Percentiles rank a stretch among this genome's conserved stretches.
These are phyloP conservation scores for Sarcophaga peregrina DNA, from an alignment of 1,140 invertebrate species.

Conservation along the genomic window DNA sequence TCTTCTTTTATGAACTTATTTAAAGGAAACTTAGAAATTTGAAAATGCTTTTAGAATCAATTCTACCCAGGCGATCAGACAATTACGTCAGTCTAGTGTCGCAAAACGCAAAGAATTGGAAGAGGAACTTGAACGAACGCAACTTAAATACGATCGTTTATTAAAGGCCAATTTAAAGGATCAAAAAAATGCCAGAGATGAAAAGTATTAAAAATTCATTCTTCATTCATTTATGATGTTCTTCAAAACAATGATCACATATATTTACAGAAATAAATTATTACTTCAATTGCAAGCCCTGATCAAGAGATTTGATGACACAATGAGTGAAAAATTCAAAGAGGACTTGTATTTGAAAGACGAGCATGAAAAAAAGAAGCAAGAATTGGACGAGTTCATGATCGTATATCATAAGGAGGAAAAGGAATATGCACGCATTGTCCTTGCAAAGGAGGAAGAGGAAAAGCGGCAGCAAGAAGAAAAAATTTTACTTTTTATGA, in stretches of 20 bases:
- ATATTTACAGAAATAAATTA: slow-evolving; percentile 45
- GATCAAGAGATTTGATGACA: slow-evolving; percentile 47
- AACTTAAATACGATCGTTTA: slow-evolving; percentile 44
- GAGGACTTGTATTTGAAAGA: slow-evolving; percentile 45
- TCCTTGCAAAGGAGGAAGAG: slow-evolving; percentile 42
- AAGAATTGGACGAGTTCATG: slow-evolving; percentile 46
- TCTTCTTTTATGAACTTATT: background rate
- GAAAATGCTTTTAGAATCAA: slow-evolving; percentile 42
- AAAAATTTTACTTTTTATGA: slow-evolving; percentile 48
- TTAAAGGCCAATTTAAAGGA: slow-evolving; percentile 46
- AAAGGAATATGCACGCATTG: slow-evolving; percentile 42
- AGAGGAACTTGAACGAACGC: slow-evolving; percentile 41
- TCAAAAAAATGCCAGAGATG: slow-evolving; percentile 47
- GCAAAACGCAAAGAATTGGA: slow-evolving; percentile 43
- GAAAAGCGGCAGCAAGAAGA: slow-evolving; percentile 42
- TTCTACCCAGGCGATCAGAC: slow-evolving; percentile 41
- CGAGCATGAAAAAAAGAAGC: slow-evolving; percentile 38
- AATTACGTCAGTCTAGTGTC: slow-evolving; percentile 43
- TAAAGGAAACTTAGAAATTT: slow-evolving; percentile 19
- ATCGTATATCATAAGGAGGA: slow-evolving; percentile 43
- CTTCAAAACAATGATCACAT: background rate
- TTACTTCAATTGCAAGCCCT: slow-evolving; percentile 45
- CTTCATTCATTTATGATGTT: background rate
- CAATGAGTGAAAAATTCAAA: slow-evolving; percentile 48
- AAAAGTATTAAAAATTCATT: slow-evolving; percentile 44